Percentiles rank a stretch among this genome's conserved stretches.
Conservation (phyloP, 2,113 vertebrate species). For the Todiramphus chloris region DNA sequence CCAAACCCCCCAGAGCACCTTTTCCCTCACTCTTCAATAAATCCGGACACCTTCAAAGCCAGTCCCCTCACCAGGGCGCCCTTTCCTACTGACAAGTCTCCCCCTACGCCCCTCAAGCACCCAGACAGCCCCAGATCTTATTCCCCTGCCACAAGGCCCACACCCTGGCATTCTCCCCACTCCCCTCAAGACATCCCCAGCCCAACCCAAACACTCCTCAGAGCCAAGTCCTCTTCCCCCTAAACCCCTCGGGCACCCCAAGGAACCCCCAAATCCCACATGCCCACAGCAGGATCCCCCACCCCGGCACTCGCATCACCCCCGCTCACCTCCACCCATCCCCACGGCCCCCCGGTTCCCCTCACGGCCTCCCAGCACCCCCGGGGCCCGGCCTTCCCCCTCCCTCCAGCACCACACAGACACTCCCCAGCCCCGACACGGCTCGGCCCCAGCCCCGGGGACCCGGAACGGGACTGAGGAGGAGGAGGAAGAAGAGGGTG, state of each 20-base stretch:
- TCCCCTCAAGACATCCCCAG: neutral
- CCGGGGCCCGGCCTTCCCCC: neutral
- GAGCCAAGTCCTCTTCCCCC: neutral
- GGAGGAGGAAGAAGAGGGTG: no score
- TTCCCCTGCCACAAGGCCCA: neutral
- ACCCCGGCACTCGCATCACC: no score
- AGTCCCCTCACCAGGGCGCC: fast-evolving
- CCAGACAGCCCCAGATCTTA: neutral
- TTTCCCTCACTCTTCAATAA: neutral
- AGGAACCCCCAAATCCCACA: neutral
- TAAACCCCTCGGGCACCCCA: neutral
- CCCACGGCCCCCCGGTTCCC: no score
- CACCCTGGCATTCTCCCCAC: fast-evolving
- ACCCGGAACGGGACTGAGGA: neutral
- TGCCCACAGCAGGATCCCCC: fast-evolving
- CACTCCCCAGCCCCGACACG: no score
- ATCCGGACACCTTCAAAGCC: neutral
- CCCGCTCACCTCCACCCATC: neutral
- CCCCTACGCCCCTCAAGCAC: no score
- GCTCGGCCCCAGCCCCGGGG: no score
- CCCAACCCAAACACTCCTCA: neutral
- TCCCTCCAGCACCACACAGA: neutral
- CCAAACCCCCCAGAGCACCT: fast-evolving
- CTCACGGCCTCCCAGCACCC: no score
- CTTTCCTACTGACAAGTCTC: neutral